Percentiles rank a stretch among this genome's conserved stretches.
These are phyloP conservation scores for Sussaba pulchella DNA, from an alignment of 2,888 invertebrate genomes.

Conservation along the genomic window DNA sequence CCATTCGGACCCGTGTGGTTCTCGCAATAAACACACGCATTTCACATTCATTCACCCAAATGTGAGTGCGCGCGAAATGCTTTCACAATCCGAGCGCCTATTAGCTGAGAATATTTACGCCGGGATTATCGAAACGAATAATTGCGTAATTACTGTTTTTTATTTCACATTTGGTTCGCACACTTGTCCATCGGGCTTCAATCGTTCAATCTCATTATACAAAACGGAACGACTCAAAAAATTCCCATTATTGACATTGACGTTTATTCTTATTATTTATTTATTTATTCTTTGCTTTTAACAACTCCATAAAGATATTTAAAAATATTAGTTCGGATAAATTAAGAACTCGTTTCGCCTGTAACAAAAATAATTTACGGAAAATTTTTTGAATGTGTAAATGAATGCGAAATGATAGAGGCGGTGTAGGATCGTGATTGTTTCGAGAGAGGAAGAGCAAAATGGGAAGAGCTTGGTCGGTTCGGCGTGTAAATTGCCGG, in stretches of 20 bases:
- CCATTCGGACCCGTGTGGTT: constrained; percentile 51
- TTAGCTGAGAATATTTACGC: neutral
- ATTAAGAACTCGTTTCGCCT: too few relatives aligned
- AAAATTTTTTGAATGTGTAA: too few relatives aligned
- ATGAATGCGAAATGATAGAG: constrained; percentile 47
- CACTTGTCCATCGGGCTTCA: too few relatives aligned
- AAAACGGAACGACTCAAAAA: too few relatives aligned
- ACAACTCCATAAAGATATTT: too few relatives aligned
- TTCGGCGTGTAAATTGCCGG: constrained; percentile 69
- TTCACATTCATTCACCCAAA: constrained; percentile 1
- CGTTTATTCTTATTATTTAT: too few relatives aligned
- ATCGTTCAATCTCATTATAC: too few relatives aligned
- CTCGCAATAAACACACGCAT: constrained; percentile 15
- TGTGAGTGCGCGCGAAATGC: constrained; percentile 1
- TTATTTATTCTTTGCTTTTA: too few relatives aligned
- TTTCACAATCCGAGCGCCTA: neutral
- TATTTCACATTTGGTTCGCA: too few relatives aligned
- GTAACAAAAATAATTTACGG: too few relatives aligned
- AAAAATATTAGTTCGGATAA: too few relatives aligned
- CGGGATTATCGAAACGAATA: constrained; percentile 78
- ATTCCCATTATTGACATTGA: too few relatives aligned
- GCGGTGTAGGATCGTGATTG: neutral
- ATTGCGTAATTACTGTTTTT: constrained; percentile 80
- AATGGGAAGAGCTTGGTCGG: constrained; percentile 58
- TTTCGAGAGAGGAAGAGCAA: constrained; percentile 40